phyloP scores from a whole-genome alignment of 2,888 invertebrate genomes.

The Leptinotarsa tumamoca region DNA sequence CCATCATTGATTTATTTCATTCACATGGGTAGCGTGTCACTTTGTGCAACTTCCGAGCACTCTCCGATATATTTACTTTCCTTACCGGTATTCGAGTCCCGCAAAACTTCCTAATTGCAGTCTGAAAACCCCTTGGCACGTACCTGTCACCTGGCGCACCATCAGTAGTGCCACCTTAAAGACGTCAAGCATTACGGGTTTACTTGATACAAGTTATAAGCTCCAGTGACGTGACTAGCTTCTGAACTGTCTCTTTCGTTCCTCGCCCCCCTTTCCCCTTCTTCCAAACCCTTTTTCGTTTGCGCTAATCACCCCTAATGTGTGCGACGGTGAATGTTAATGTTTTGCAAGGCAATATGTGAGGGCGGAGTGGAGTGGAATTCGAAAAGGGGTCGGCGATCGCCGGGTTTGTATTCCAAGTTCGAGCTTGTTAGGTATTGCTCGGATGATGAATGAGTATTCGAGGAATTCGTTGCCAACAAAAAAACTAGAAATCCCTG shows the following conservation, averaged over 20 bases:
- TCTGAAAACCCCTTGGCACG: conserved; percentile 55
- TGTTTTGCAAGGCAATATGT: conserved; percentile 47
- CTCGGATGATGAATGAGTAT: conserved; percentile 27
- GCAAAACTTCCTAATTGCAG: conserved; percentile 56
- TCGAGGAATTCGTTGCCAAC: conserved; percentile 16
- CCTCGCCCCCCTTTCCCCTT: conserved; percentile 39
- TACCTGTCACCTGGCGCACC: conserved; percentile 62
- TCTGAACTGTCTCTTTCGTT: conserved; percentile 60
- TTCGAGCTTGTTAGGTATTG: conserved; percentile 22
- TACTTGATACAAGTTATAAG: conserved; percentile 66
- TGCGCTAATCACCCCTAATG: conserved; percentile 54
- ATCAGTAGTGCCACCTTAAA: conserved; percentile 51
- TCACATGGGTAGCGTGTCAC: not conserved
- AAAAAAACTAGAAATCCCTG: not conserved
- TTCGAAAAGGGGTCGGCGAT: conserved; percentile 19
- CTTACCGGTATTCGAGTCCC: conserved; percentile 45
- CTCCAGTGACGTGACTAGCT: conserved; percentile 63
- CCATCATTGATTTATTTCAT: not conserved
- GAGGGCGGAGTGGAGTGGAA: conserved; percentile 32
- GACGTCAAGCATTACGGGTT: conserved; percentile 60
- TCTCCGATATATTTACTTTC: conserved; percentile 36
- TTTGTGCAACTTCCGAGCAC: conserved; percentile 1
- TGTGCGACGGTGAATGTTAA: conserved; percentile 52
- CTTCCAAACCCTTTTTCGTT: conserved; percentile 55
- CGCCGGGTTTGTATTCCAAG: conserved; percentile 31